These are phyloP conservation scores for Torymus auratus DNA, from an alignment of 2,888 invertebrate genomes.

Conservation along the genomic window DNA sequence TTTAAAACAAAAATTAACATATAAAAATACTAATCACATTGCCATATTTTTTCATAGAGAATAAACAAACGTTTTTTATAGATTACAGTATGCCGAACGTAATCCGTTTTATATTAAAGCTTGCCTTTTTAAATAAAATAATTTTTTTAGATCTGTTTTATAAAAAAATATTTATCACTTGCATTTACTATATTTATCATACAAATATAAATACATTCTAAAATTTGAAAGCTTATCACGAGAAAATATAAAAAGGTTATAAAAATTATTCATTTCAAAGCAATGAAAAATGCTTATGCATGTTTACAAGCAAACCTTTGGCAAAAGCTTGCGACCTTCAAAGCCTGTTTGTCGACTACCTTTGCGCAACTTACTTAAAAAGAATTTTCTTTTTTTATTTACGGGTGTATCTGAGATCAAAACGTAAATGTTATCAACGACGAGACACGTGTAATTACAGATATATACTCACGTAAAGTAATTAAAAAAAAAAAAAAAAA, in stretches of 20 bases:
- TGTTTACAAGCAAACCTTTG: conserved; percentile 18
- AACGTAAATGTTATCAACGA: conserved; percentile 42
- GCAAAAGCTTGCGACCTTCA: conserved; percentile 10
- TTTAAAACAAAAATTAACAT: too few relatives aligned
- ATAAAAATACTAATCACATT: not conserved
- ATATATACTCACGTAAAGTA: conserved; percentile 18
- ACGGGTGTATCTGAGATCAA: conserved; percentile 50
- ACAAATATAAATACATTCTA: too few relatives aligned
- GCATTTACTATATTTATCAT: too few relatives aligned
- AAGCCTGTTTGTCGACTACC: conserved; percentile 3
- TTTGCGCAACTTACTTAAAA: conserved; percentile 28
- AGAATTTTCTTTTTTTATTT: conserved; percentile 22
- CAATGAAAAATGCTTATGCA: conserved; percentile 20
- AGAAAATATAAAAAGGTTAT: not conserved
- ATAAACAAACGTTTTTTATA: not conserved
- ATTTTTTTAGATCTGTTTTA: too few relatives aligned
- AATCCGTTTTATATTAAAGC: not conserved
- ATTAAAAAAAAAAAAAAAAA: conserved; percentile 44
- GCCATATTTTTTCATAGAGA: not conserved
- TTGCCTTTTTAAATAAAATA: too few relatives aligned
- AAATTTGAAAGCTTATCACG: too few relatives aligned
- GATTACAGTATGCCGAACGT: too few relatives aligned
- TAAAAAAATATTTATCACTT: too few relatives aligned
- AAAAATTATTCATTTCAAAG: conserved; percentile 14
- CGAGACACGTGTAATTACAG: conserved; percentile 22